These are phyloP conservation scores for Lypha dubia DNA, from an alignment of 2,888 invertebrate genomes.

Conservation along the genomic window DNA sequence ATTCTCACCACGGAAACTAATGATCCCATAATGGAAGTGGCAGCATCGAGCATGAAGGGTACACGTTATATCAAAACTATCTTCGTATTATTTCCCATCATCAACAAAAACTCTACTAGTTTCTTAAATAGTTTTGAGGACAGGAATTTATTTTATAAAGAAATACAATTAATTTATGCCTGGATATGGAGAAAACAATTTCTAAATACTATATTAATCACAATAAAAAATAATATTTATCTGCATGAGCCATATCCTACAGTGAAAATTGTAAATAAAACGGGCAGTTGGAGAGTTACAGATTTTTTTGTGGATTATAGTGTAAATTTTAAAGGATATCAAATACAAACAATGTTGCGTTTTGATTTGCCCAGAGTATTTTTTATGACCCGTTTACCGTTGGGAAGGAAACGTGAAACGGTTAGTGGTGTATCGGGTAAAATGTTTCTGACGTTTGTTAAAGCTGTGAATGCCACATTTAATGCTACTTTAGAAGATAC, in stretches of 20 bases:
- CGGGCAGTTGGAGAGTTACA: slow-evolving; percentile 72
- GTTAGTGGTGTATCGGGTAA: slow-evolving; percentile 76
- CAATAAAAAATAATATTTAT: slow-evolving; percentile 75
- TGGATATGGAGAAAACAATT: slow-evolving; percentile 78
- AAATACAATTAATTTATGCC: slow-evolving; percentile 69
- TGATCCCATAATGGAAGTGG: slow-evolving; percentile 78
- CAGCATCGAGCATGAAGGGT: slow-evolving; percentile 73
- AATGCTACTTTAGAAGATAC: slow-evolving; percentile 72
- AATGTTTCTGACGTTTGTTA: slow-evolving; percentile 76
- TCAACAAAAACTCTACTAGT: slow-evolving; percentile 53
- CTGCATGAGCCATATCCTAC: slow-evolving; percentile 77
- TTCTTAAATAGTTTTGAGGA: slow-evolving; percentile 60
- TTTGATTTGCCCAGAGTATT: slow-evolving; percentile 79
- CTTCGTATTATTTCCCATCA: slow-evolving; percentile 76
- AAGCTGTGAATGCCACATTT: slow-evolving; percentile 77
- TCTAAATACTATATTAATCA: slow-evolving; percentile 75
- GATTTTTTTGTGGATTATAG: slow-evolving; percentile 74
- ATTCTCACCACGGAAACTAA: slow-evolving; percentile 75
- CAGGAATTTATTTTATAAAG: slow-evolving; percentile 50
- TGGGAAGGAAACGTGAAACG: not conserved
- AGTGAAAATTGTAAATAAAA: slow-evolving; percentile 74
- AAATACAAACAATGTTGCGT: slow-evolving; percentile 74
- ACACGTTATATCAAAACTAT: slow-evolving; percentile 77
- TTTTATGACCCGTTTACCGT: slow-evolving; percentile 43
- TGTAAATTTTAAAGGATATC: slow-evolving; percentile 76